Evolutionary conservation across 2,888 invertebrate genomes (phyloP).

Genomic region (Lasioglossum pauxillum): DNA sequence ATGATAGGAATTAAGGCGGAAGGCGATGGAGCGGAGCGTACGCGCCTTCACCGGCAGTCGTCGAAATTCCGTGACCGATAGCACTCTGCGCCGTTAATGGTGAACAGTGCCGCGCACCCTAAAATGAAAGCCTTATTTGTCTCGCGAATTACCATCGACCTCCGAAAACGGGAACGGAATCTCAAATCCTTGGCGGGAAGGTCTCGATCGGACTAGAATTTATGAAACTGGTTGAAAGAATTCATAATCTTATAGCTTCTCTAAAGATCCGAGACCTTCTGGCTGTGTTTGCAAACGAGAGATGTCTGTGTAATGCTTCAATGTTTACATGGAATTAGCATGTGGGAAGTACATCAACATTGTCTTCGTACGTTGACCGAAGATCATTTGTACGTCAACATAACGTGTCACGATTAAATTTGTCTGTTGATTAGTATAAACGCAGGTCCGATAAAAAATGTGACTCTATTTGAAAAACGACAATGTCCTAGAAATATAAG

Average conservation of each 20-base stretch:
- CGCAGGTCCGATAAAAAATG: too few relatives aligned
- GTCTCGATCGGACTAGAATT: neutral
- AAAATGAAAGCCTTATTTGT: slow-evolving; percentile 8
- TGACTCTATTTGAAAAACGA: too few relatives aligned
- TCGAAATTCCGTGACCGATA: slow-evolving; percentile 5
- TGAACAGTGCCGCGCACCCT: neutral
- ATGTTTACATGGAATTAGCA: neutral
- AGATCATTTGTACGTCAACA: too few relatives aligned
- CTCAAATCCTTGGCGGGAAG: neutral
- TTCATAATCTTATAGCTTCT: neutral
- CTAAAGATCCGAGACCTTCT: neutral
- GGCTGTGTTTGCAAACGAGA: neutral
- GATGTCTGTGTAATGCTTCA: neutral
- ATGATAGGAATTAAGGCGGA: slow-evolving; percentile 47
- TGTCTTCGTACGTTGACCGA: too few relatives aligned
- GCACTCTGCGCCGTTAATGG: neutral
- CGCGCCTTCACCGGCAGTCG: neutral
- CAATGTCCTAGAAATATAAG: too few relatives aligned
- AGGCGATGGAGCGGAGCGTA: neutral
- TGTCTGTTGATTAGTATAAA: too few relatives aligned
- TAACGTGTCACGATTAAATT: too few relatives aligned
- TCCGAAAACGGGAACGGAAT: neutral
- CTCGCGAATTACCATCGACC: neutral
- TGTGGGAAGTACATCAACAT: too few relatives aligned
- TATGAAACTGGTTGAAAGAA: neutral